phyloP scores from a whole-genome alignment of 1,140 invertebrate species.

The Drosophila mayri region DNA sequence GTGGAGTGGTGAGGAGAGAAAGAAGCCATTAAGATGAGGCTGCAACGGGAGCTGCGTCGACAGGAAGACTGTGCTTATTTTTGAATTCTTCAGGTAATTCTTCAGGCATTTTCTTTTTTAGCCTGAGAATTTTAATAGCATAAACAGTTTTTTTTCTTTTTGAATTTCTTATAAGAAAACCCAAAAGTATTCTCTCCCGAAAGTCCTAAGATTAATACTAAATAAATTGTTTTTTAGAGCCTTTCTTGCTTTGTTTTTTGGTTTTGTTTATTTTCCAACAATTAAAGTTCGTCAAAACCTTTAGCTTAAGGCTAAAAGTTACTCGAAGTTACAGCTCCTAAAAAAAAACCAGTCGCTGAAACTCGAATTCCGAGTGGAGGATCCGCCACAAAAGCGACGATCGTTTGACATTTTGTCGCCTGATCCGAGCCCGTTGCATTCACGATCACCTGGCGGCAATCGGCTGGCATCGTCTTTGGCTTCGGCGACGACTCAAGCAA shows the following conservation, averaged over 20 bases:
- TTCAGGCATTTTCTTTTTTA: neutral
- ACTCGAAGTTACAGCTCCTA: slow-evolving; percentile 20
- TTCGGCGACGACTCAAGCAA: slow-evolving; percentile 2
- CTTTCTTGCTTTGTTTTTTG: too few relatives aligned
- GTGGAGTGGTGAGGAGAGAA: neutral
- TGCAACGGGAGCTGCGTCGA: slow-evolving; percentile 17
- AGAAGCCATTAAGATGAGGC: slow-evolving; percentile 30
- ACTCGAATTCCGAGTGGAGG: slow-evolving; percentile 49
- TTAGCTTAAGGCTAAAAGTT: neutral
- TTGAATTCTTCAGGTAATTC: neutral
- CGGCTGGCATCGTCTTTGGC: slow-evolving; percentile 7
- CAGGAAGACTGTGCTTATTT: slow-evolving; percentile 21
- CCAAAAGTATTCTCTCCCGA: too few relatives aligned
- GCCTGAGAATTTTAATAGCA: neutral
- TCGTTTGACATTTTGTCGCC: slow-evolving; percentile 77
- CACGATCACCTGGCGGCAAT: slow-evolving; percentile 20
- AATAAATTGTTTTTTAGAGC: neutral
- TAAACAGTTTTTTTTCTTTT: neutral
- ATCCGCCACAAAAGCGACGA: slow-evolving; percentile 35
- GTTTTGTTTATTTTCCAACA: neutral
- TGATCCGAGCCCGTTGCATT: slow-evolving; percentile 18
- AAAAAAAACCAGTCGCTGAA: slow-evolving; percentile 58
- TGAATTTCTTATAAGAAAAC: neutral
- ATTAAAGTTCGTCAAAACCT: neutral
- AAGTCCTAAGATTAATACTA: too few relatives aligned